phyloP scores from a whole-genome alignment of 1,140 invertebrate species.

The Bradysia coprophila region DNA sequence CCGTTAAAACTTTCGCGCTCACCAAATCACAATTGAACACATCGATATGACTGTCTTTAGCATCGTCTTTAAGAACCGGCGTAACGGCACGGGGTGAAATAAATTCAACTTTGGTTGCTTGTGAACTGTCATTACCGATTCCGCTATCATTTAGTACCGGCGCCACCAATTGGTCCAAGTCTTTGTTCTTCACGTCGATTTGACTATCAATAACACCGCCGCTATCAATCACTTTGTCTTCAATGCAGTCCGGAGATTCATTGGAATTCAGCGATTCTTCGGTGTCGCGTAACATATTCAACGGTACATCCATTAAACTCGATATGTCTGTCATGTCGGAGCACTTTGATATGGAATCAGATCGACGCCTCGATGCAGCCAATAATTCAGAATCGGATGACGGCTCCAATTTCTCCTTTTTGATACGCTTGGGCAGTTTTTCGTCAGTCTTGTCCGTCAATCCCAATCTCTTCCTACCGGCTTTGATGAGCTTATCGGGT shows the following conservation, averaged over 20 bases:
- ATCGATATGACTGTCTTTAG: not conserved
- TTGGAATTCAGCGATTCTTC: not conserved
- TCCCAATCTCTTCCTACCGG: not conserved
- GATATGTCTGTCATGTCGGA: constrained; percentile 1
- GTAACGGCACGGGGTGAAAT: not conserved
- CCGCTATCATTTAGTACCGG: not conserved
- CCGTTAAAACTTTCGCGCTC: not conserved
- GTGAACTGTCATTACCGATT: not conserved
- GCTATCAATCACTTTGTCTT: not conserved
- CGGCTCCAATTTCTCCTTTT: not conserved
- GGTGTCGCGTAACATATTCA: not conserved
- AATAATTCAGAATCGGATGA: constrained; percentile 1
- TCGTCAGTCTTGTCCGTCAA: not conserved
- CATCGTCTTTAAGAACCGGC: not conserved
- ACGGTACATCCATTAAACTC: not conserved
- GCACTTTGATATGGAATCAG: constrained; percentile 1
- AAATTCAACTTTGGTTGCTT: not conserved
- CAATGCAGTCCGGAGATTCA: not conserved
- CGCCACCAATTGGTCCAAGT: not conserved
- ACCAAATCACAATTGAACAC: too few relatives aligned
- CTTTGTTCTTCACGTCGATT: not conserved
- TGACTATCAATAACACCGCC: not conserved
- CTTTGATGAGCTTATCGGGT: not conserved
- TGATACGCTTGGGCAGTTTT: not conserved
- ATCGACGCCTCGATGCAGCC: not conserved